Conservation (phyloP, 2,113 vertebrate species). For the Astur gentilis region DNA sequence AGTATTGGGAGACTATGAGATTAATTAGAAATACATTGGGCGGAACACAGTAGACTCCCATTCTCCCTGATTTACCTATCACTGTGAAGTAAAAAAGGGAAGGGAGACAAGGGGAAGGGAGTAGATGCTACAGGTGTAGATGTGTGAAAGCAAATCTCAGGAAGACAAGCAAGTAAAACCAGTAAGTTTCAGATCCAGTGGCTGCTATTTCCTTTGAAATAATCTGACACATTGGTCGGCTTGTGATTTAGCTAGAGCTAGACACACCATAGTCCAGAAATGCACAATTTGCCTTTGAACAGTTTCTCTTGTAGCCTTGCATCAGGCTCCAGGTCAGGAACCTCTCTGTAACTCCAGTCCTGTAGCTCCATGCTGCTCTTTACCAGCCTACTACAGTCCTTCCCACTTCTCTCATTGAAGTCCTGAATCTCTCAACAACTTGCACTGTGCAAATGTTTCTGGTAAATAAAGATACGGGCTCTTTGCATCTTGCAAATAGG, state of each 20-base stretch:
- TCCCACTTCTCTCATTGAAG: background rate
- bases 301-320: background rate
- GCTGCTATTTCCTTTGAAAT: background rate
- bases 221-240: background rate
- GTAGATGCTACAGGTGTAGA: background rate
- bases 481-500: background rate
- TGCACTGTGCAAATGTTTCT: fast-evolving
- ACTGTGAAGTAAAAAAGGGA: background rate
- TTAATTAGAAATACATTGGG: background rate
- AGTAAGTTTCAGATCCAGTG: background rate
- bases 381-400: background rate
- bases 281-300: background rate
- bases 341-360: background rate
- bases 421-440: background rate
- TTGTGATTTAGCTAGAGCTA: background rate
- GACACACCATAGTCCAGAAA: background rate
- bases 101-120: background rate
- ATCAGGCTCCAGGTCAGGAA: background rate
- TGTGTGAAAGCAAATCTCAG: background rate
- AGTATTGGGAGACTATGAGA: background rate
- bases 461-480: background rate
- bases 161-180: background rate
- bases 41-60: background rate
- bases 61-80: background rate
- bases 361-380: background rate